Conservation (phyloP, 2,113 vertebrate genomes). For the Spea multiplicata region DNA sequence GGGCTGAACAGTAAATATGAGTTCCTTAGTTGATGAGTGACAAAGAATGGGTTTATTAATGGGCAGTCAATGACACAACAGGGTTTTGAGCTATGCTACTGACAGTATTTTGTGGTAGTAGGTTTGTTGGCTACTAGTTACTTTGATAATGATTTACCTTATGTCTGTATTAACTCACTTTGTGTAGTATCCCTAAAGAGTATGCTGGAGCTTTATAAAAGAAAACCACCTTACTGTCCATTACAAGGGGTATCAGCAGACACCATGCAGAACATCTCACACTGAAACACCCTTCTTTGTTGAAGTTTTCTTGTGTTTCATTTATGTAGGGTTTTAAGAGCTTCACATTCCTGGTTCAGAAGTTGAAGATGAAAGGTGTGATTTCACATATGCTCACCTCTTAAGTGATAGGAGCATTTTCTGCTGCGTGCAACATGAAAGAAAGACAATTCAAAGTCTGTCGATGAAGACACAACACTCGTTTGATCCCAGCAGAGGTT, state of each 20-base stretch:
- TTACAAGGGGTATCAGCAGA: not conserved
- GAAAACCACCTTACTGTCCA: not conserved
- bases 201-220: no score
- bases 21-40: no score
- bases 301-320: not conserved
- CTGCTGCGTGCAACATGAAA: not conserved
- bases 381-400: not conserved
- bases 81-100: no score
- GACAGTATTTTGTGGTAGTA: no score
- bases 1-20: no score
- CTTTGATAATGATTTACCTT: no score
- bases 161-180: no score
- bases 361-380: conserved; percentile 21
- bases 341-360: conserved; percentile 9
- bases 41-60: no score
- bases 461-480: not conserved
- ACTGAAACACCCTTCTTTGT: not conserved
- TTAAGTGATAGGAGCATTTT: not conserved
- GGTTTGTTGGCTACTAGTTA: no score
- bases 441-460: conserved; percentile 9
- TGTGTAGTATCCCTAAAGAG: no score
- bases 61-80: no score
- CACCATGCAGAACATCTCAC: not conserved
- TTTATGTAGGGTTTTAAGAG: conserved; percentile 9
- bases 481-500: conserved; percentile 5